phyloP scores from a whole-genome alignment of 2,888 invertebrate species.

The Julus scanicus region DNA sequence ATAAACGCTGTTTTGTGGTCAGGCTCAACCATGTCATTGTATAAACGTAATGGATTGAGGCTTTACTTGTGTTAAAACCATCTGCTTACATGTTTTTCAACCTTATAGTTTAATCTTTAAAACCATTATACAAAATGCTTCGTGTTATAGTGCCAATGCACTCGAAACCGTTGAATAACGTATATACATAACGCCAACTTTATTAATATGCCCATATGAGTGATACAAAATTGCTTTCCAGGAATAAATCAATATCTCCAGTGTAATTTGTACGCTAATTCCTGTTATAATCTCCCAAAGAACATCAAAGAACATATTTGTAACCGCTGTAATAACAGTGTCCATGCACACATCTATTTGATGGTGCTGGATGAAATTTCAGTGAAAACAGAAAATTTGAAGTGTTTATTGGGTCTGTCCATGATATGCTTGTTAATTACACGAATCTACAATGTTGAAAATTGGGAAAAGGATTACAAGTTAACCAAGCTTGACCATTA shows the following conservation, averaged over 20 bases:
- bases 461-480: background rate
- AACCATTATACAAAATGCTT: too few species aligned
- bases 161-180: too few species aligned
- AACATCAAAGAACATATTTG: too few species aligned
- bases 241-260: too few species aligned
- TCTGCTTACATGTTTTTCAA: background rate
- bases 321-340: too few species aligned
- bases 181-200: too few species aligned
- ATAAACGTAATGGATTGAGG: background rate
- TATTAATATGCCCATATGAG: too few species aligned
- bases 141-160: too few species aligned
- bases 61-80: background rate
- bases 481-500: slow-evolving; percentile 8
- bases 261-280: too few species aligned
- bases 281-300: too few species aligned
- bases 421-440: background rate
- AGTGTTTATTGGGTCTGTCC: background rate
- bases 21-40: background rate
- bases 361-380: background rate
- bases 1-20: background rate
- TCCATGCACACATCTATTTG: background rate
- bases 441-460: background rate
- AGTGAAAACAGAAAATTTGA: background rate
- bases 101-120: too few species aligned
- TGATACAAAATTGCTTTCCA: too few species aligned